Evolutionary conservation across 2,797 vertebrate species (phyloP).

Genomic region (Oreochromis mossambicus): DNA sequence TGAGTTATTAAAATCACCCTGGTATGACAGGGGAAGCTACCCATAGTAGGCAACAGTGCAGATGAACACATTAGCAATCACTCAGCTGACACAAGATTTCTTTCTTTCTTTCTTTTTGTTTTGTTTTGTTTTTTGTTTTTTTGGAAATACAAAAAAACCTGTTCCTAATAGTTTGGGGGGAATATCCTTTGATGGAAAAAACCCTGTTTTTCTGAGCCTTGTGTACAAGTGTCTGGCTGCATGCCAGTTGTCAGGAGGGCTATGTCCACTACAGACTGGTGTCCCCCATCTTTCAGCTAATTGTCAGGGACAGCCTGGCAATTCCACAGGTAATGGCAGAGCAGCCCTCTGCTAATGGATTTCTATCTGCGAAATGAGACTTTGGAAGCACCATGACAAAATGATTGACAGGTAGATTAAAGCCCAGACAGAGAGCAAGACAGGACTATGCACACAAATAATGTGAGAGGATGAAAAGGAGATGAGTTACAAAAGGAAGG

Average conservation of each 20-base stretch:
- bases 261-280: constrained; percentile 9
- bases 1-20: background rate
- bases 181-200: background rate
- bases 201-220: background rate
- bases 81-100: background rate
- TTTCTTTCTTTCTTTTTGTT: too few species aligned
- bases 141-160: background rate
- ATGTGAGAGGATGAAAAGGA: background rate
- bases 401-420: constrained; percentile 67
- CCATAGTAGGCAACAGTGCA: background rate
- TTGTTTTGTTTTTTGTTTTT: background rate
- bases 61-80: background rate
- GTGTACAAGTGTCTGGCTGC: constrained; percentile 11
- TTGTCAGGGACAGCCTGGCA: constrained; percentile 57
- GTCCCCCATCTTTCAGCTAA: constrained; percentile 44
- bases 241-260: constrained; percentile 22
- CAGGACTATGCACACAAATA: background rate
- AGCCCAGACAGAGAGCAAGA: constrained; percentile 5
- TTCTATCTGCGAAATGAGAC: constrained; percentile 64
- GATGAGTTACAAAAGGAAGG: background rate
- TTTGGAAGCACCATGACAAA: constrained; percentile 49
- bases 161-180: background rate
- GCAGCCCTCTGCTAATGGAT: constrained; percentile 62
- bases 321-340: constrained; percentile 60
- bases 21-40: background rate